A percentile compares a stretch with the other conserved stretches of the same genome.
phyloP scores from a whole-genome alignment of 2,797 vertebrate species.

The Cheirogaleus major region DNA sequence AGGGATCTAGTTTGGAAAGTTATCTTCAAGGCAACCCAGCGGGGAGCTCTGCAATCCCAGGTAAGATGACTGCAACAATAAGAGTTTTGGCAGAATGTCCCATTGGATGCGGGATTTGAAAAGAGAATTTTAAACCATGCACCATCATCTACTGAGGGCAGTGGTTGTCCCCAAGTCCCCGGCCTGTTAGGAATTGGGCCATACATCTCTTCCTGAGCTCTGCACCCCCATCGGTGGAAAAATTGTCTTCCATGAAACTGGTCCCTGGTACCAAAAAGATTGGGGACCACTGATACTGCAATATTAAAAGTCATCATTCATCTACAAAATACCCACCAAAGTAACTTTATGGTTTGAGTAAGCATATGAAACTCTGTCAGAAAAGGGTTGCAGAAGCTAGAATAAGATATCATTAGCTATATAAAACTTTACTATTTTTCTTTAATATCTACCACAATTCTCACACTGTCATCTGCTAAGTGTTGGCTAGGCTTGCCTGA shows the following conservation, averaged over 20 bases:
- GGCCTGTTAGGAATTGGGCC: too few relatives aligned
- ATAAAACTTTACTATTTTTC: slow-evolving; percentile 28
- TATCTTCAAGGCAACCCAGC: neutral
- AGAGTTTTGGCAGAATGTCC: neutral
- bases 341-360: neutral
- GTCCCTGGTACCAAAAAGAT: too few relatives aligned
- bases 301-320: neutral
- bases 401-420: neutral
- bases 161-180: too few relatives aligned
- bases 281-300: neutral
- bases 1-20: neutral
- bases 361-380: neutral
- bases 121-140: neutral
- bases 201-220: too few relatives aligned
- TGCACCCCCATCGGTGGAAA: too few relatives aligned
- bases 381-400: neutral
- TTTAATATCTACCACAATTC: neutral
- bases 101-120: neutral
- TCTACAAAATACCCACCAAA: neutral
- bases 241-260: too few relatives aligned
- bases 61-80: neutral
- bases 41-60: neutral
- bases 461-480: neutral
- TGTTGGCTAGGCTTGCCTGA: neutral
- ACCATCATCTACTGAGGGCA: neutral